phyloP scores from a whole-genome alignment of 2,113 vertebrate species.

The Sula dactylatra region DNA sequence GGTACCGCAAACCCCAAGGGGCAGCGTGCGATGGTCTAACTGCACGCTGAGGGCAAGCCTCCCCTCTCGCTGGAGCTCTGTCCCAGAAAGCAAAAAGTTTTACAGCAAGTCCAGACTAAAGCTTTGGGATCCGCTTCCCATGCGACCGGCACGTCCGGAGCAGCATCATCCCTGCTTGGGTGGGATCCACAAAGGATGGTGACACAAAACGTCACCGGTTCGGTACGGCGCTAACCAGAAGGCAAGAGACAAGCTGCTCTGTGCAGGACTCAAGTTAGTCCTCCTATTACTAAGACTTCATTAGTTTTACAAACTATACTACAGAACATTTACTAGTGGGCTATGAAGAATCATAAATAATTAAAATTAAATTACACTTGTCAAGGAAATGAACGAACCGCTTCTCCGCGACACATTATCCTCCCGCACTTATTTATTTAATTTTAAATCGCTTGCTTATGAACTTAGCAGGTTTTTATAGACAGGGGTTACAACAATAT shows the following conservation, averaged over 20 bases:
- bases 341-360: conserved; percentile 70
- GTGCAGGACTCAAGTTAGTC: background rate
- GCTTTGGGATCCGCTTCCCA: background rate
- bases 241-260: background rate
- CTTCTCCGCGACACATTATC: background rate
- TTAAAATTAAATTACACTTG: conserved; percentile 73
- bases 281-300: conserved; percentile 66
- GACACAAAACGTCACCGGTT: background rate
- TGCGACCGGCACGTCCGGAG: fast-evolving
- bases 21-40: background rate
- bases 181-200: background rate
- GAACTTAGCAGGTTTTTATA: background rate
- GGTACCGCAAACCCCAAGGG: background rate
- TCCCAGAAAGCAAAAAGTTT: background rate
- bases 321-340: conserved; percentile 60
- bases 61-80: background rate
- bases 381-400: conserved; percentile 53
- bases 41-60: fast-evolving
- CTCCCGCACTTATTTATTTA: background rate
- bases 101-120: background rate
- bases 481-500: background rate
- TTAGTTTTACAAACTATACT: conserved; percentile 70
- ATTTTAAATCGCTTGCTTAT: background rate
- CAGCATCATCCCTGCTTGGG: background rate
- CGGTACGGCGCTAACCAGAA: background rate